phyloP scores from a whole-genome alignment of 2,113 vertebrate genomes.

The Dissostichus mawsoni region DNA sequence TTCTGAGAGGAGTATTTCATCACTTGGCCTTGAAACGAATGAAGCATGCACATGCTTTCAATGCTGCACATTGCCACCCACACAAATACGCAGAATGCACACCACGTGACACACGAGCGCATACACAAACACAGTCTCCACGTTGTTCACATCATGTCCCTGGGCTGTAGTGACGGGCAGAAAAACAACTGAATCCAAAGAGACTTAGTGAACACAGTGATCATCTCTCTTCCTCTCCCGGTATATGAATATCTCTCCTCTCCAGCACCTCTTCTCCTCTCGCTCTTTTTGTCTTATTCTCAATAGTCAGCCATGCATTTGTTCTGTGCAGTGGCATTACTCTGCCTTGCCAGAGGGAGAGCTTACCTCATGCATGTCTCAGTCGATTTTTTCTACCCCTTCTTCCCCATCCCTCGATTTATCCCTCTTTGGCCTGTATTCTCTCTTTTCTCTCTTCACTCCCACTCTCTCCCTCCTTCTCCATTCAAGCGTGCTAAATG shows the following conservation, averaged over 20 bases:
- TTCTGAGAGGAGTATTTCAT: constrained; percentile 64
- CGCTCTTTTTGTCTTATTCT: constrained; percentile 32
- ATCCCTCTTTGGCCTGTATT: constrained; percentile 65
- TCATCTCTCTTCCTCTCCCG: constrained; percentile 36
- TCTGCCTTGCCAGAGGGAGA: constrained; percentile 71
- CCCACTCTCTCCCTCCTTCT: constrained; percentile 53
- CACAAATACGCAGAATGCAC: constrained; percentile 37
- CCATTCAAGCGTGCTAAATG: constrained; percentile 68
- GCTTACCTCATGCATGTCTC: constrained; percentile 76
- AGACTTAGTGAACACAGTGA: constrained; percentile 57
- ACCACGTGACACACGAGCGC: constrained; percentile 25
- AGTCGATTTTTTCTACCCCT: constrained; percentile 50
- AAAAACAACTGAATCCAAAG: constrained; percentile 61
- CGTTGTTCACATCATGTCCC: constrained; percentile 68
- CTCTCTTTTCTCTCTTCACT: constrained; percentile 42
- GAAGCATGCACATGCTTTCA: constrained; percentile 64
- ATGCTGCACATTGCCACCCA: constrained; percentile 54
- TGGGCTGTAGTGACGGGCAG: constrained; percentile 66
- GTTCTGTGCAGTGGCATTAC: constrained; percentile 40
- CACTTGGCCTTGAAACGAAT: constrained; percentile 75
- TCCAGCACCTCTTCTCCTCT: constrained; percentile 7
- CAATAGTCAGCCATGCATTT: constrained; percentile 55
- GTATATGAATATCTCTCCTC: constrained; percentile 36
- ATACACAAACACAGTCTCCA: constrained; percentile 43
- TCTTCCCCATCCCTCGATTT: constrained; percentile 38